Percentiles rank a stretch among this genome's conserved stretches.
Evolutionary conservation across 2,888 invertebrate species (phyloP).

Genomic region (Chorisops tibialis): DNA sequence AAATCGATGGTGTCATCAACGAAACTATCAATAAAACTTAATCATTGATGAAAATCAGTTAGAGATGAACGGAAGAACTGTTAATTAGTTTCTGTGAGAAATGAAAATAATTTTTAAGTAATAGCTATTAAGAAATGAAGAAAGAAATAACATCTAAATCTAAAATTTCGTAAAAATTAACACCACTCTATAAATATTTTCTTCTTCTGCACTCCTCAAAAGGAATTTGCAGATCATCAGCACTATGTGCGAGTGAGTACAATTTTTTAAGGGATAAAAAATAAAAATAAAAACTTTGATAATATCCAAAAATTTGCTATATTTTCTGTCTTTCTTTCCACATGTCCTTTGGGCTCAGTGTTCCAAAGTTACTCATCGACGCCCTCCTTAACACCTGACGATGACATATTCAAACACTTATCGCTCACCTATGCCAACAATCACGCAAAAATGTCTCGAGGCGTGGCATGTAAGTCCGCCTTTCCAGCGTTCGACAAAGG

Average conservation of each 20-base stretch:
- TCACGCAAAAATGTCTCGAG: constrained; percentile 85
- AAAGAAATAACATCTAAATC: no score
- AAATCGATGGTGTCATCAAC: no score
- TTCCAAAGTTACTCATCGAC: constrained; percentile 81
- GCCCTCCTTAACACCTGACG: constrained; percentile 84
- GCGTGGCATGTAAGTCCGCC: constrained; percentile 75
- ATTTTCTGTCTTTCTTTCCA: constrained; percentile 36
- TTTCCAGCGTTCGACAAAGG: constrained; percentile 78
- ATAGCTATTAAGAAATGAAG: no score
- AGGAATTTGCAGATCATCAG: constrained; percentile 75
- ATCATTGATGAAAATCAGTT: no score
- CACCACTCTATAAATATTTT: neutral
- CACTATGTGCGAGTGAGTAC: constrained; percentile 67
- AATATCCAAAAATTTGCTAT: neutral
- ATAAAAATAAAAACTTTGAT: neutral
- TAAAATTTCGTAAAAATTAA: no score
- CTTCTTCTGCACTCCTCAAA: constrained; percentile 39
- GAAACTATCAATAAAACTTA: no score
- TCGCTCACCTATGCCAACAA: constrained; percentile 81
- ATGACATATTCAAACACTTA: constrained; percentile 86
- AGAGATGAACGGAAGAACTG: no score
- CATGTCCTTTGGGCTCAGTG: constrained; percentile 69
- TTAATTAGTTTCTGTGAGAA: no score
- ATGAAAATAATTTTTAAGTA: no score
- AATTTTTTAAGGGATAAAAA: neutral